Conservation (phyloP, 53 echinoderm and acorn worm genomes). For the Holothuria leucospilota region DNA sequence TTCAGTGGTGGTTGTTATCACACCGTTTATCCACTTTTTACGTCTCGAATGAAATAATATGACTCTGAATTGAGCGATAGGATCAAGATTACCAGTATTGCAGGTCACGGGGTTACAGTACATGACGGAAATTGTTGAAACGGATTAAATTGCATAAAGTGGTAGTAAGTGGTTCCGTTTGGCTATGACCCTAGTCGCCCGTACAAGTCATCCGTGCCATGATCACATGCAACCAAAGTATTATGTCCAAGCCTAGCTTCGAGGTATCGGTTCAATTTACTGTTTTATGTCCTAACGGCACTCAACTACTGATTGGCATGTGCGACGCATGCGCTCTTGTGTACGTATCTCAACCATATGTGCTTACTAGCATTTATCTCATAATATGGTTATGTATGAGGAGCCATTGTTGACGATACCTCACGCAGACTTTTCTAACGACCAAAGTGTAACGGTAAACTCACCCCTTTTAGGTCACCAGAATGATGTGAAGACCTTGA, state of each 20-base stretch:
- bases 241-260: slow-evolving; percentile 14
- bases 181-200: slow-evolving; percentile 30
- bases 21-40: no score
- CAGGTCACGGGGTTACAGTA: slow-evolving; percentile 37
- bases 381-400: slow-evolving; percentile 52
- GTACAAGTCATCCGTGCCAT: slow-evolving; percentile 31
- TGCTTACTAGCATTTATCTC: slow-evolving; percentile 42
- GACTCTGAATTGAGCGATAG: no score
- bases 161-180: slow-evolving; percentile 44
- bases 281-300: slow-evolving; percentile 3
- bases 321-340: slow-evolving; percentile 21
- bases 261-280: slow-evolving; percentile 3
- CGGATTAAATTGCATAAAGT: slow-evolving; percentile 35
- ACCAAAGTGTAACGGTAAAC: slow-evolving; percentile 45
- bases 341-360: slow-evolving; percentile 28
- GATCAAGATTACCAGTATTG: no score
- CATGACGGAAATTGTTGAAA: slow-evolving; percentile 41
- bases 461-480: slow-evolving; percentile 48
- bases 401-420: slow-evolving; percentile 42
- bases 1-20: no score
- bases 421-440: slow-evolving; percentile 47
- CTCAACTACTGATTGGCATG: slow-evolving; percentile 45
- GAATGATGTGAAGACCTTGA: slow-evolving; percentile 38
- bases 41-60: no score
- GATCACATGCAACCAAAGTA: slow-evolving; percentile 40